Evolutionary conservation across 2,113 vertebrate genomes (phyloP), one percentile per base, ranked within the genome.

Genomic region (Pteruthius melanotis): DNA sequence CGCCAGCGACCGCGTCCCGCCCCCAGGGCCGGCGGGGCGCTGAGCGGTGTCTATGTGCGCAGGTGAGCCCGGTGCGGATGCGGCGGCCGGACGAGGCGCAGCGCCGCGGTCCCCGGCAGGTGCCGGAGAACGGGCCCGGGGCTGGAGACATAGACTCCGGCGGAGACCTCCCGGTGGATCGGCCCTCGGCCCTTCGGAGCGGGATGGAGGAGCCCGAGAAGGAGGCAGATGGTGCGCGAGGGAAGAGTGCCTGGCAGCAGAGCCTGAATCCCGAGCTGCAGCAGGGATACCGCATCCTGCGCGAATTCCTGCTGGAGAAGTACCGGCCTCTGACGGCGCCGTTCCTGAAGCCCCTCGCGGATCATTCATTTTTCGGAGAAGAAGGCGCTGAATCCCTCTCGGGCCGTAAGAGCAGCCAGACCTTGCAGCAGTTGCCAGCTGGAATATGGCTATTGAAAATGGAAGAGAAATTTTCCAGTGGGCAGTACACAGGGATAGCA

Each of bases 241-340:
- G 30, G 57, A 6, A 79, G 22, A 28, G 28, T 20, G 17, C 28
- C n/a, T 93, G 93, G 94, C 97, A 98, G 52, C 98, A 98, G 65
- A 98, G 96, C 57, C 97, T 99, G 96, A 98, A 93, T 86, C 98
- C 98, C 31, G 99, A 99, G 96, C 94, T 99, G 89, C 99, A 99
- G 91, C 99, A 99, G 96, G 99, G 98, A 2, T 98, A 99, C 76
- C 98, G 98, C 88, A 99, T 99, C 96, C 98, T 99, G 84, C 97
- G 97, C 50, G 98, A 98, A 83, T 99, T 99, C 92, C 98, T 99
- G 39, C 94, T 98, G 93, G 99, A 99, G 93, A 99, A 99, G 96
- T 96, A 99, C 97, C 98, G 99, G 83, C 98, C 97, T 11, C 96
- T 99, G 91, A 98, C 99, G 24, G 97, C 97, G 33, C 98, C 98